A percentile compares a stretch with the other conserved stretches of the same genome.
phyloP scores from a whole-genome alignment of 1,140 invertebrate genomes.

The Microplitis demolitor region DNA sequence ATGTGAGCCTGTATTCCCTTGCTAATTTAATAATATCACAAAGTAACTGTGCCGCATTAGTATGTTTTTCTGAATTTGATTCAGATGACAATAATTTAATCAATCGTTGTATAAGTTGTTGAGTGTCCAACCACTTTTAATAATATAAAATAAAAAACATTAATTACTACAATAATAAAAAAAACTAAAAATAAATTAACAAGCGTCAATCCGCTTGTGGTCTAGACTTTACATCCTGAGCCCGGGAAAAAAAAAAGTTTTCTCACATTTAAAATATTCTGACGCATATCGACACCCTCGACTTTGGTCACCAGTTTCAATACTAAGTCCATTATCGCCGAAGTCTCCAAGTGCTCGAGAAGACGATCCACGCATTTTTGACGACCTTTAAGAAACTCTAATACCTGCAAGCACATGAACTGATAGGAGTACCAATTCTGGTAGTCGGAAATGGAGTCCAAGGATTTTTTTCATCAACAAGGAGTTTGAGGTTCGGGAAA shows the following conservation, averaged over 20 bases:
- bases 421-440: constrained; percentile 92
- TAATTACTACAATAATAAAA: constrained; percentile 18
- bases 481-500: constrained; percentile 20
- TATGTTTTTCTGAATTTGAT: constrained; percentile 75
- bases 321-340: constrained; percentile 93
- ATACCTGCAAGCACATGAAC: constrained; percentile 85
- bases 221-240: background rate
- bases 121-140: constrained; percentile 85
- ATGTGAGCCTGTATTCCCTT: constrained; percentile 68
- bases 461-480: constrained; percentile 14
- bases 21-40: constrained; percentile 79
- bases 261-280: constrained; percentile 83
- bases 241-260: constrained; percentile 21
- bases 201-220: background rate
- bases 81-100: constrained; percentile 79
- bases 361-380: constrained; percentile 85
- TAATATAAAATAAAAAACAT: constrained; percentile 33
- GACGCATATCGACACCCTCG: constrained; percentile 76
- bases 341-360: constrained; percentile 89
- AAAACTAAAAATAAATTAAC: background rate
- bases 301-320: constrained; percentile 86
- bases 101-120: constrained; percentile 82
- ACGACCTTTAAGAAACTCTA: constrained; percentile 88
- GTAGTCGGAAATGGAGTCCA: constrained; percentile 41
- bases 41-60: constrained; percentile 80